Evolutionary conservation across 2,797 vertebrate species (phyloP), one percentile per base, ranked within the genome.

Genomic region (Erithacus rubecula): DNA sequence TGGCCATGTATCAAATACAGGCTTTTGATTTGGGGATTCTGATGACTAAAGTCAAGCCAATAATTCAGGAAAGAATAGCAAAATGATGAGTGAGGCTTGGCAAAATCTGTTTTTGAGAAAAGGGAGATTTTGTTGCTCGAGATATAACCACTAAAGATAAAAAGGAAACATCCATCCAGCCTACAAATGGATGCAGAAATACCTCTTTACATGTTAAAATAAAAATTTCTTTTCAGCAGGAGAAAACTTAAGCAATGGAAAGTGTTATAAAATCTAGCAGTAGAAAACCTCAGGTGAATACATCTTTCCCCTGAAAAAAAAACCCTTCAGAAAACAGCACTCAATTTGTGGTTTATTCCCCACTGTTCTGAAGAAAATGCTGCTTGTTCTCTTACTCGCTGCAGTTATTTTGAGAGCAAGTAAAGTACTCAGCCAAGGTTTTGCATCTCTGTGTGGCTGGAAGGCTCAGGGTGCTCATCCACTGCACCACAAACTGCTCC

Each of bases 391-490:
- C 21, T 26, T 46, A 14, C 20, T 85, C 58, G 20, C 21, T 59
- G 53, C 36, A 44, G 62, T 65, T 37, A 24, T 2, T 7, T 7
- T 21, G 26, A 17, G 41, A 60, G 36, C 0, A 19, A 37, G 14
- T n/a, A 32, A 37, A 85, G 32, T 47, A 7, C 22, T 56, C 11
- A 7, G 18, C 16, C n/a, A 19, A 46, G 26, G 14, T 68, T 29
- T 24, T 67, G 9, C 3, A 1, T 49, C 18, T 60, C 21, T 0
- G 0, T 39, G 14, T 17, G 13, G 6, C 51, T 62, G 72, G 29
- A 56, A 37, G 56, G 19, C 2, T 9, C 26, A 12, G 6, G 19
- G 19, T 24, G 32, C 22, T 55, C 15, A 20, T 14, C n/a, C 7
- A 7, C 3, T 4, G 37, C 52, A 55, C 6, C 39, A 34, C 36